phyloP scores from a whole-genome alignment of 2,113 vertebrate genomes.

The Phalacrocorax brasilianus region DNA sequence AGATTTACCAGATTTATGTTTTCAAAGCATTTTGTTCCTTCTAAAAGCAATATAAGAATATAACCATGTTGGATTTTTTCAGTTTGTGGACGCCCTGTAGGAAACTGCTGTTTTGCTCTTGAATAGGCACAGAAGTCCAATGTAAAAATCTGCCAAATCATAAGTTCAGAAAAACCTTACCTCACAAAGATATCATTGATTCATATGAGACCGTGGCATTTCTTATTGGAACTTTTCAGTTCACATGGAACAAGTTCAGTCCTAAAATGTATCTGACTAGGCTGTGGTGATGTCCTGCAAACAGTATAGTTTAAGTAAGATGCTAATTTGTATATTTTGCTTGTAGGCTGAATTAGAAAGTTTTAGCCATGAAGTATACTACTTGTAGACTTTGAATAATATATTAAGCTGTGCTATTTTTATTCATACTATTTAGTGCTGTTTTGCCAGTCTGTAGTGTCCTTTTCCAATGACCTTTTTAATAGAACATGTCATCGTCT shows the following conservation, averaged over 20 bases:
- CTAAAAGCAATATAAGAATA: neutral
- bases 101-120: neutral
- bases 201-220: neutral
- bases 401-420: neutral
- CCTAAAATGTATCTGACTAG: neutral
- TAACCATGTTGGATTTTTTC: neutral
- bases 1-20: neutral
- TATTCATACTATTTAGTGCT: neutral
- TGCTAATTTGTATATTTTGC: neutral
- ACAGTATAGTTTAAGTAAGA: neutral
- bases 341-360: neutral
- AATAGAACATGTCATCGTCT: neutral
- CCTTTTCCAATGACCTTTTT: constrained; percentile 11
- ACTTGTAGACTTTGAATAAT: neutral
- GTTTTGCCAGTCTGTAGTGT: neutral
- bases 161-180: neutral
- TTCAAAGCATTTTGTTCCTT: neutral
- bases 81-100: neutral
- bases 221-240: neutral
- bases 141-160: neutral
- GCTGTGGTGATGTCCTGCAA: neutral
- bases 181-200: neutral
- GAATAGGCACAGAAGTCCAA: neutral
- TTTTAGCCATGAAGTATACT: neutral
- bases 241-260: neutral